Base-by-base conservation (phyloP, 1,140 invertebrate genomes). In the Leptoteleia sp. region DNA sequence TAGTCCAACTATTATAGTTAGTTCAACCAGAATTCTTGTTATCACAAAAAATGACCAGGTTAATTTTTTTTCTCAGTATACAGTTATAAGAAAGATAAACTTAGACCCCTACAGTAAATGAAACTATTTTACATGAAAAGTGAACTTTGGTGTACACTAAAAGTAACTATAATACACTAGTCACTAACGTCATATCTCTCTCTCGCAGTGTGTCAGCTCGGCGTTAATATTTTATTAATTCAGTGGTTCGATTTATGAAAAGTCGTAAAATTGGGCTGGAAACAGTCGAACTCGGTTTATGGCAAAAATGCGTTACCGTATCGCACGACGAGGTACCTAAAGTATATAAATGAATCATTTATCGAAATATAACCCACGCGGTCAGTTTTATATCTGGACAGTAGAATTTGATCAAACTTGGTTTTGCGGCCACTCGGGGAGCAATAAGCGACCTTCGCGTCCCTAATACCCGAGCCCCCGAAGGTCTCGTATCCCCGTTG, bases 371-470 rank as follows among this genome's bases (percentile, higher is more conserved):
- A 85, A 85, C 80, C 82, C 76, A 38, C 61, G 64, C 79, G 88
- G 89, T 90, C 89, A 90, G 88, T 89, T 90, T 90, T 90, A 90
- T 89, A 87, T 84, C 81, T 67, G 83, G 84, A 82, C 84, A 86
- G 86, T 89, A 87, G 88, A 90, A 90, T 89, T 89, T 90, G 89
- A 90, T 90, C 88, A 89, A 90, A 90, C 84, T 90, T 89, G 86
- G 86, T 89, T 90, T 90, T 89, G 89, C 87, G 88, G 85, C 81
- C 88, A 89, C 89, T 90, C 85, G 82, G 89, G 88, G 89, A 90
- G 89, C 85, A 89, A 89, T 90, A 89, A 89, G 84, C 70, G 81
- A 78, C 75, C 80, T 81, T 65, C 78, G 83, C 79, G 79, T 81
- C 84, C 83, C 84, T 85, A 85, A 89, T 86, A 84, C 81, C 81